phyloP scores from a whole-genome alignment of 2,797 vertebrate genomes.

The Galagoides demidoff region DNA sequence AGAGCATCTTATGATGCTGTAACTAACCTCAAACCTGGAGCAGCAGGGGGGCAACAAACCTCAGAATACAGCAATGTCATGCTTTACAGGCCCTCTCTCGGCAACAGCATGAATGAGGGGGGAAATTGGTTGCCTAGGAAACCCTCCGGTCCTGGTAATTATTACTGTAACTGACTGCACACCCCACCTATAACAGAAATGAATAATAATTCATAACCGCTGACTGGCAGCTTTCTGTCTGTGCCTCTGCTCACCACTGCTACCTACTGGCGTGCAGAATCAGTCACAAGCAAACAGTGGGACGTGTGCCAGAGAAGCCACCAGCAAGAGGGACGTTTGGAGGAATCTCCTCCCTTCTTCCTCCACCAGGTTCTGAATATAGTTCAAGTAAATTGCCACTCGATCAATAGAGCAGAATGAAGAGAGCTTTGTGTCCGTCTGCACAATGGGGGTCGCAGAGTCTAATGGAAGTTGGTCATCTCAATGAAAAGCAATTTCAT shows the following conservation, averaged over 20 bases:
- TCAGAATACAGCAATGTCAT: conserved; percentile 92
- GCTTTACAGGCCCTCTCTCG: conserved; percentile 90
- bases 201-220: conserved; percentile 96
- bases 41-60: conserved; percentile 89
- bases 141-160: conserved; percentile 98
- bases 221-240: conserved; percentile 95
- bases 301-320: conserved; percentile 56
- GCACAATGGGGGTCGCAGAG: conserved; percentile 31
- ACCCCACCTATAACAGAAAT: conserved; percentile 99
- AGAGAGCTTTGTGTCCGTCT: conserved; percentile 45
- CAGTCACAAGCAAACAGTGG: conserved; percentile 76
- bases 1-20: conserved; percentile 89
- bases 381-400: conserved; percentile 62
- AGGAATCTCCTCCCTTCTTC: conserved; percentile 23
- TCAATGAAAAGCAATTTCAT: conserved; percentile 76
- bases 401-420: conserved; percentile 68
- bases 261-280: conserved; percentile 89
- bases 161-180: conserved; percentile 99
- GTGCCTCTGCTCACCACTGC: conserved; percentile 90
- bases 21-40: conserved; percentile 89
- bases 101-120: conserved; percentile 89
- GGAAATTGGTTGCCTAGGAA: conserved; percentile 95
- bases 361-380: conserved; percentile 40
- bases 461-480: conserved; percentile 72
- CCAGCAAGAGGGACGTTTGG: background rate